Evolutionary conservation across 2,888 invertebrate genomes (phyloP).

Genomic region (Coremacera marginata): DNA sequence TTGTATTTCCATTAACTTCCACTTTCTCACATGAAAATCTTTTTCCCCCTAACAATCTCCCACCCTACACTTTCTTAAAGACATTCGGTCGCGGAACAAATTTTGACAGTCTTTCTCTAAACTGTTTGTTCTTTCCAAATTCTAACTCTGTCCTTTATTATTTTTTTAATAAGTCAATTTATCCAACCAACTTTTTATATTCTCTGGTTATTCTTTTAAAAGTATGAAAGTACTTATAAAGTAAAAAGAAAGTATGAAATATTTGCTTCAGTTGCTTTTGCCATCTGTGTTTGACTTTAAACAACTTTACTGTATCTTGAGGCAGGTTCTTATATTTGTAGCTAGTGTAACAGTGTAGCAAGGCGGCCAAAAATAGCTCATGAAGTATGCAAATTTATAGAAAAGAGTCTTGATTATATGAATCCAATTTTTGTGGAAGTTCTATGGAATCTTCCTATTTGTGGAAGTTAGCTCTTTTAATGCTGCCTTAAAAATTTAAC

Average conservation of each 20-base stretch:
- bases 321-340: constrained; percentile 13
- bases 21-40: background rate
- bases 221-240: too few species aligned
- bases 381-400: too few species aligned
- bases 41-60: background rate
- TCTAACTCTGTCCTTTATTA: background rate
- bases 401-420: too few species aligned
- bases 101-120: too few species aligned
- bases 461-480: too few species aligned
- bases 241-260: too few species aligned
- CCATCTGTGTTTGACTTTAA: background rate
- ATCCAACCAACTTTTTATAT: background rate
- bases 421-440: too few species aligned
- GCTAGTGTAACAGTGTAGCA: too few species aligned
- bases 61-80: background rate
- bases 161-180: background rate
- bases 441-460: too few species aligned
- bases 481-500: too few species aligned
- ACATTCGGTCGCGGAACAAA: too few species aligned
- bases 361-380: too few species aligned
- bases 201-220: background rate
- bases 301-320: background rate
- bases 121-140: background rate
- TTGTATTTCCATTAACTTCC: background rate
- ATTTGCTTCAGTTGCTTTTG: background rate